Evolutionary conservation across 2,113 vertebrate genomes (phyloP), one percentile per base, ranked within the genome.

Genomic region (Rhynchomys soricoides): DNA sequence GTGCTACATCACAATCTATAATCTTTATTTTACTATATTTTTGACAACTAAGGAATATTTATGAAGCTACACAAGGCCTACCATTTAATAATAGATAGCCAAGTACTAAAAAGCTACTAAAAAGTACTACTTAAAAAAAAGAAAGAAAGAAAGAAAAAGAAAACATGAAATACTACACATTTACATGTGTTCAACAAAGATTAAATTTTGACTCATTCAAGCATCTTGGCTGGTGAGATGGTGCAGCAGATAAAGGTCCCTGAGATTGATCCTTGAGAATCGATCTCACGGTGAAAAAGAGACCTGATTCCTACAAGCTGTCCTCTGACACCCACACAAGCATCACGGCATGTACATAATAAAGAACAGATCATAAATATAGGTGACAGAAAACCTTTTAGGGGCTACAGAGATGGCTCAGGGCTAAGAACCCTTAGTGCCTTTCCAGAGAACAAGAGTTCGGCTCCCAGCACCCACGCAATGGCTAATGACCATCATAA

Each of bases 21-120:
- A 81, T 85, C 77, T 45, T 93, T 75, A 95, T 83, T 97, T 86
- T 50, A 94, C 78, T 92, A 19, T 55, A 86, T 86, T 93, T 92
- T 89, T 88, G 95, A 91, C 29, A 94, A 87, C 45, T 74, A 31
- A 26, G 26, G 48, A 97, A 31, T 71, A 92, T 85, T 87, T 83
- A 89, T 1, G 73, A 92, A 93, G 83, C 29, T 31, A 0, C 73
- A 96, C 50, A 95, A 93, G 89, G 71, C 48, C 11, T 12, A 55
- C n/a, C 7, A 64, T 50, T 79, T 74, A 48, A 97, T 74, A 48
- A 97, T 92, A 75, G 21, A 1, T 37, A 89, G 70, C 29, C 57
- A 97, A 90, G 37, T 57, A 26, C 37, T 57, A 82, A 68, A 66
- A 68, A 34, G 31, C 17, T 55, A 24, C 34, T 55, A 81, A 70